phyloP scores from a whole-genome alignment of 2,888 invertebrate genomes.

The Malacosoma neustria region DNA sequence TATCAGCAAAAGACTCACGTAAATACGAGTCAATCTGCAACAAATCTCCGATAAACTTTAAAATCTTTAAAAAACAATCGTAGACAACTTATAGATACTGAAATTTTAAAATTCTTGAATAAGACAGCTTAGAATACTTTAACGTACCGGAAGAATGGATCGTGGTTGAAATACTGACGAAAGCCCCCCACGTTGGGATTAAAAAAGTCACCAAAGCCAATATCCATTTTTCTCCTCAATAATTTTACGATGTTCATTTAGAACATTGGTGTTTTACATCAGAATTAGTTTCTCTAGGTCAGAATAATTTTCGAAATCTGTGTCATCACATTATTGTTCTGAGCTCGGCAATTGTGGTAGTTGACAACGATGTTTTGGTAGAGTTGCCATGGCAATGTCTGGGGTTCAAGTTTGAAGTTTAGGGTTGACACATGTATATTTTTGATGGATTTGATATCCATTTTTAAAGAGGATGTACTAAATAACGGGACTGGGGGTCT shows the following conservation, averaged over 20 bases:
- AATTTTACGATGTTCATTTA: slow-evolving; percentile 31
- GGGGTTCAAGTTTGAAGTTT: slow-evolving; percentile 25
- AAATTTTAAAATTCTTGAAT: too few species aligned
- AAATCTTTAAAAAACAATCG: too few species aligned
- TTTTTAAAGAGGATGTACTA: too few species aligned
- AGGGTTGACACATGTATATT: not conserved
- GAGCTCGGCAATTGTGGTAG: slow-evolving; percentile 40
- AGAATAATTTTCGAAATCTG: slow-evolving; percentile 11
- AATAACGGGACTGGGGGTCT: too few species aligned
- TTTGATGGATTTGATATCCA: too few species aligned
- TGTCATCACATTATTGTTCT: slow-evolving; percentile 37
- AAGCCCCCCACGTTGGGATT: slow-evolving; percentile 54
- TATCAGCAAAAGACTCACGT: too few species aligned
- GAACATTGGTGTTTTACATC: slow-evolving; percentile 22
- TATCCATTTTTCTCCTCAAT: slow-evolving; percentile 51
- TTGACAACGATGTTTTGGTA: slow-evolving; percentile 56
- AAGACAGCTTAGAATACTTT: too few species aligned
- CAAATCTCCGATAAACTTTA: too few species aligned
- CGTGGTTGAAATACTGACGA: slow-evolving; percentile 45
- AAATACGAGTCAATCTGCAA: too few species aligned
- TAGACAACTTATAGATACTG: too few species aligned
- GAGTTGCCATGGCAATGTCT: slow-evolving; percentile 42
- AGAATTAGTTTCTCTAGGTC: slow-evolving; percentile 23
- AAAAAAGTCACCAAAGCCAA: slow-evolving; percentile 55
- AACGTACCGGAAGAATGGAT: slow-evolving; percentile 51